A percentile compares a stretch with the other conserved stretches of the same genome.
Evolutionary conservation across 2,797 vertebrate genomes (phyloP).

Genomic region (Anguilla megastoma): DNA sequence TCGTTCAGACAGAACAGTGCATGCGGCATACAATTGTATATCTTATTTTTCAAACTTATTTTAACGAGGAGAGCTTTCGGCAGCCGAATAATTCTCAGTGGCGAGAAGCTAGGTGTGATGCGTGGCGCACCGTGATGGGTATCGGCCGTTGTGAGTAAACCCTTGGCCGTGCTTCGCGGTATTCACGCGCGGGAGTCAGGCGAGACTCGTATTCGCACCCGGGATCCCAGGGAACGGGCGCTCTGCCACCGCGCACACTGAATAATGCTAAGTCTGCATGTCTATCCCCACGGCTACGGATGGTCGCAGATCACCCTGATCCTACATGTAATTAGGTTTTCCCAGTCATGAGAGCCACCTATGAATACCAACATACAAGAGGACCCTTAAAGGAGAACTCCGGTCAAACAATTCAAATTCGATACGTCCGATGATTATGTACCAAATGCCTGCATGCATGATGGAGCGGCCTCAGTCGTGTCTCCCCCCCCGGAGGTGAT

Average conservation of each 20-base stretch:
- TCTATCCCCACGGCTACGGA: neutral
- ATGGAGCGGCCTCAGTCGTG: neutral
- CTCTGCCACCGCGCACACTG: neutral
- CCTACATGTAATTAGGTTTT: neutral
- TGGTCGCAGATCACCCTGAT: neutral
- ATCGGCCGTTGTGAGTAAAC: neutral
- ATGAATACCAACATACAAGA: neutral
- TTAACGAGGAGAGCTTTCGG: neutral
- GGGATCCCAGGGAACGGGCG: neutral
- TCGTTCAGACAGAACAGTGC: neutral
- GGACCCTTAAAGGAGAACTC: neutral
- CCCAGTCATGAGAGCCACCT: neutral
- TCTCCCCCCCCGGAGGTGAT: neutral
- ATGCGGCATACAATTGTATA: neutral
- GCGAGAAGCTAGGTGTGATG: neutral
- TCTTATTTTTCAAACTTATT: neutral
- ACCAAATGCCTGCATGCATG: neutral
- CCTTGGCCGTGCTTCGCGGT: neutral
- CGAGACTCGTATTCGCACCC: neutral
- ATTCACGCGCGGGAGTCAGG: neutral
- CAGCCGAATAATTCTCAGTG: neutral
- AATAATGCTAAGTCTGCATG: neutral
- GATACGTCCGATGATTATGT: neutral
- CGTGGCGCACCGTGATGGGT: neutral
- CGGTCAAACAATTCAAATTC: neutral